Evolutionary conservation across 1,140 invertebrate genomes (phyloP).

Genomic region (Triops cancriformis): DNA sequence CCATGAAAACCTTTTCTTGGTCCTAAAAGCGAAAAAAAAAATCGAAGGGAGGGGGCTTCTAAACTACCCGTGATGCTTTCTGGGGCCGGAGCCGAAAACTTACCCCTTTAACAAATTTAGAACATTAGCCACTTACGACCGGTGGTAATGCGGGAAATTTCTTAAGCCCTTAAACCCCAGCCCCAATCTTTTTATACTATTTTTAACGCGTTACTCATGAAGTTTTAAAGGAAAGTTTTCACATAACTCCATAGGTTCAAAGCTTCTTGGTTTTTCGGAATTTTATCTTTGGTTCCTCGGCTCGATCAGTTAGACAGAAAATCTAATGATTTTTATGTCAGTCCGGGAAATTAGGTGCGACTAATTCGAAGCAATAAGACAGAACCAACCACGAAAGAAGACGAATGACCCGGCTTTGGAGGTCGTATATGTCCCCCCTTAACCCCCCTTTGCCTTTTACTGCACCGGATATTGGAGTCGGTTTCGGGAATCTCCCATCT

Average conservation of each 20-base stretch:
- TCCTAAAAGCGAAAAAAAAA: too few species aligned
- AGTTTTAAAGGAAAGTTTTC: not conserved
- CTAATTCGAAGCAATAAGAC: not conserved
- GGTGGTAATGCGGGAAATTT: not conserved
- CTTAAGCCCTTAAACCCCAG: not conserved
- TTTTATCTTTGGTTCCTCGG: not conserved
- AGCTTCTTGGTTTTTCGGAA: not conserved
- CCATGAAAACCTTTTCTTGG: not conserved
- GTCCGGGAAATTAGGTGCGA: not conserved
- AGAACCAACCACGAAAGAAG: not conserved
- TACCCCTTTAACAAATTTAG: not conserved
- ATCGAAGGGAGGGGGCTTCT: too few species aligned
- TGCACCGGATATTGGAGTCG: slow-evolving; percentile 1
- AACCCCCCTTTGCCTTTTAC: not conserved
- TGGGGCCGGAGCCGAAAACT: too few species aligned
- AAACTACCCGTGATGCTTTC: too few species aligned
- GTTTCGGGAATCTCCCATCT: not conserved
- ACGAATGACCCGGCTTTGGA: not conserved
- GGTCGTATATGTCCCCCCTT: not conserved
- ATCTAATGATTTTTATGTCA: not conserved
- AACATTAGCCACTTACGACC: not conserved
- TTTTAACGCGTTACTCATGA: not conserved
- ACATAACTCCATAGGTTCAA: not conserved
- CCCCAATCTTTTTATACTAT: not conserved
- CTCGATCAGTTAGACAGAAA: not conserved